Evolutionary conservation across 53 echinoderm and acorn worm genomes (phyloP).

Genomic region (Henricia sp.): DNA sequence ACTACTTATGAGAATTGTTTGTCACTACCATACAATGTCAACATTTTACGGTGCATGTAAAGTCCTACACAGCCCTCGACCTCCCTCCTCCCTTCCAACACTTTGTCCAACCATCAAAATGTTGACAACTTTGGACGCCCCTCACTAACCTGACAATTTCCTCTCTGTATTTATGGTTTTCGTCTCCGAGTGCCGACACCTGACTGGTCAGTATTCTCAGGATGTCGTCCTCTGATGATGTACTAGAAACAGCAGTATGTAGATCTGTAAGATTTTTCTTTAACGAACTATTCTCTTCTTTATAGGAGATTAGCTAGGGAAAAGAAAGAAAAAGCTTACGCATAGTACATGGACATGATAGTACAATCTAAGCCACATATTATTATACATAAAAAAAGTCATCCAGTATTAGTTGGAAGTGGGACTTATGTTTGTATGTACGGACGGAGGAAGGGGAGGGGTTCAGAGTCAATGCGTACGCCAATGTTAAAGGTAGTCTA

Average conservation of each 20-base stretch:
- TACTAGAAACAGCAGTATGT: constrained; percentile 58
- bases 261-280: constrained; percentile 75
- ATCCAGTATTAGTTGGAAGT: no score
- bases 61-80: no score
- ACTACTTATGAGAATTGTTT: neutral
- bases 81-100: neutral
- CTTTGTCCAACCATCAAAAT: neutral
- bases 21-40: no score
- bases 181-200: constrained; percentile 79
- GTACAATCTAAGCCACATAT: no score
- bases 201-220: constrained; percentile 79
- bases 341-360: no score
- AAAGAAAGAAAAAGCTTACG: neutral
- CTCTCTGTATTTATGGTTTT: constrained; percentile 93
- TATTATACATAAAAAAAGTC: no score
- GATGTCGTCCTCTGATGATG: constrained; percentile 68
- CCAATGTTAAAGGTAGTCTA: no score
- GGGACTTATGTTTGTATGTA: no score
- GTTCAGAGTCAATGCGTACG: no score
- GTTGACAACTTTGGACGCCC: no score
- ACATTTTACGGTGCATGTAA: no score
- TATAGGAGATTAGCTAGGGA: constrained; percentile 64
- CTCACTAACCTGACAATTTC: constrained; percentile 75
- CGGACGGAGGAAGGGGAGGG: no score
- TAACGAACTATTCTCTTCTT: constrained; percentile 76